Evolutionary conservation across 1,140 invertebrate species (phyloP), one percentile per base, ranked within the genome.

Genomic region (Epicauta chinensis): DNA sequence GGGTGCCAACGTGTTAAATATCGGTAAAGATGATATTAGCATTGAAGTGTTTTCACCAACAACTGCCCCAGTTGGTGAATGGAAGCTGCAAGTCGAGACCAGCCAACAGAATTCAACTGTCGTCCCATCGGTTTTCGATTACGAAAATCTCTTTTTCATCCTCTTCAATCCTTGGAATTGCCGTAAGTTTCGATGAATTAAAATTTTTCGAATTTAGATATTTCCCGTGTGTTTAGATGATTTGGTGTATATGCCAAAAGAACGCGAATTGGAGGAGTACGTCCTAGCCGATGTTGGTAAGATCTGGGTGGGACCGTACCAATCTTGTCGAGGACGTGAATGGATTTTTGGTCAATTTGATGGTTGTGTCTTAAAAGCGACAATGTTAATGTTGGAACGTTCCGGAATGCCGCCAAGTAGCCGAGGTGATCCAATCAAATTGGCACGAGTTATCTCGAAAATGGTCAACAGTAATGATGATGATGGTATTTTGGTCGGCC

Each of bases 81-180:
- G 85, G 84, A 67, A 70, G 5, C 70, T 84, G 14, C 72, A 72
- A 12, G 70, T 87, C 2, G 73, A 80, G 35, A 81, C 82, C 5
- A 72, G 72, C 23, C 49, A 16, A 2, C 9, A 11, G 13, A 60
- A 56, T 38, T 51, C 23, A 2, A 41, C 44, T 7, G 39, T 31
- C 23, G 15, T 37, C 1, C 36, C 53, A 1, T 57, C 32, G 10
- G 30, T 70, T 12, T 76, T 72, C 51, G 71, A 77, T 52, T 76
- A 75, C 39, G 72, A 79, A 17, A 76, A 81, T 52, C 79, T 77
- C 13, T 66, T 91, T 35, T 91, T 87, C 67, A 71, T 91, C n/a
- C 72, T 91, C 2, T 91, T 90, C 68, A 91, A 91, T 71, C 86
- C 89, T 2, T 91, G 87, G 87, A 75, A 80, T 55, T 77, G 81